These are phyloP conservation scores for Acanthopagrus latus DNA, from an alignment of 2,797 vertebrate genomes.

Conservation along the genomic window DNA sequence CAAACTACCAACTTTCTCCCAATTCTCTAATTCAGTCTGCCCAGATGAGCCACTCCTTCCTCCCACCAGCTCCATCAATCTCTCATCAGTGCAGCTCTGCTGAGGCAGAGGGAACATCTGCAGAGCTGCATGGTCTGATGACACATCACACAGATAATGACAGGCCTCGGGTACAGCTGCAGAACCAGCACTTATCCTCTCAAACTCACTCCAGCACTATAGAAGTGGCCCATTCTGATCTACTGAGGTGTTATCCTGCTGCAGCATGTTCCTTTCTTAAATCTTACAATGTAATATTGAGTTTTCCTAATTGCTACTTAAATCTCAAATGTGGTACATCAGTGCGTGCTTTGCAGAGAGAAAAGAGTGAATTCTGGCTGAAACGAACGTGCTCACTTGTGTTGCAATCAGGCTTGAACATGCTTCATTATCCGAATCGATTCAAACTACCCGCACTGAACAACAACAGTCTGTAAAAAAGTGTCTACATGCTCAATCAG, in stretches of 20 bases:
- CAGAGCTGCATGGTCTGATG: conserved; percentile 68
- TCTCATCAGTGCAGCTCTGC: conserved; percentile 41
- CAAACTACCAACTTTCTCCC: conserved; percentile 50
- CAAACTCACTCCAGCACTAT: conserved; percentile 33
- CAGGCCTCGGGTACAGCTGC: conserved; percentile 80
- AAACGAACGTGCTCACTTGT: conserved; percentile 28
- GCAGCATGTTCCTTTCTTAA: conserved; percentile 1
- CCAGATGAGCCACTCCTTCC: conserved; percentile 49
- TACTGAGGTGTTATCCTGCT: conserved; percentile 30
- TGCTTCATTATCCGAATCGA: conserved; percentile 46
- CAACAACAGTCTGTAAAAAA: neutral
- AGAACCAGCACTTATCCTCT: conserved; percentile 59
- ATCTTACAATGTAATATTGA: neutral
- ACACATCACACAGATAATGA: conserved; percentile 82
- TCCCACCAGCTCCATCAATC: conserved; percentile 49
- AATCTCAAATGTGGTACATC: neutral
- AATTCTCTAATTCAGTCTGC: conserved; percentile 21
- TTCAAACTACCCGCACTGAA: conserved; percentile 10
- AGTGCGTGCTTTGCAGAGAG: conserved; percentile 22
- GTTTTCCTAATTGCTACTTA: conserved; percentile 8
- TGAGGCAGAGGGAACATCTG: conserved; percentile 77
- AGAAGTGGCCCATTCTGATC: conserved; percentile 22
- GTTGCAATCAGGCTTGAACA: conserved; percentile 36
- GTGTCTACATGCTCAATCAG: conserved; percentile 6
- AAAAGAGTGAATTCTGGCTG: conserved; percentile 18